These are phyloP conservation scores for Geodia barretti DNA, from an alignment of 37 sponge, comb jelly and placozoan genomes.

Conservation along the genomic window DNA sequence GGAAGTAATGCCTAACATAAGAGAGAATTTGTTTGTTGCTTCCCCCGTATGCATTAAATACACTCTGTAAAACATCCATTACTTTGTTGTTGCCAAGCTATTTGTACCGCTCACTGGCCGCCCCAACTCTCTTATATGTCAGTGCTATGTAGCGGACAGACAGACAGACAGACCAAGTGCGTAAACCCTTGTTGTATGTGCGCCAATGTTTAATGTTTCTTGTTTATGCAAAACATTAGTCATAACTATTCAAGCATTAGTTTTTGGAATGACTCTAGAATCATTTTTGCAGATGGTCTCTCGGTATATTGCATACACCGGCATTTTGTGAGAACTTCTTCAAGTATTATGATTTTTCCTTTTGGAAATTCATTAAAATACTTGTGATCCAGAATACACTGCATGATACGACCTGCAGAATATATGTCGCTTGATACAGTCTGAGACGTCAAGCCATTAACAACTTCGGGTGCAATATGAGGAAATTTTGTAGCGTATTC, in stretches of 20 bases:
- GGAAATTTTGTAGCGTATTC: background rate
- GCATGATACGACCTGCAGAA: conserved; percentile 7
- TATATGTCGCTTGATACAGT: conserved; percentile 25
- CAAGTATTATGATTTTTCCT: background rate
- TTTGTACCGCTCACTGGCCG: no score
- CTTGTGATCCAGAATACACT: background rate
- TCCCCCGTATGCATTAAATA: conserved; percentile 35
- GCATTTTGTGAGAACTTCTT: conserved; percentile 3
- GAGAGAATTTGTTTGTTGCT: conserved; percentile 42
- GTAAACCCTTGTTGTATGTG: no score
- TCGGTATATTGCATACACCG: background rate
- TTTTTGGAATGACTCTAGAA: background rate
- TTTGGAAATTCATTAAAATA: background rate
- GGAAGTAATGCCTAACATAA: background rate
- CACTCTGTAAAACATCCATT: background rate
- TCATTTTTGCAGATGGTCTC: background rate
- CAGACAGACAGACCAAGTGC: no score
- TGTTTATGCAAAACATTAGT: background rate
- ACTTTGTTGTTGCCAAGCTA: background rate
- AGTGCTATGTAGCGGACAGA: no score
- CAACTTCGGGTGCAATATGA: conserved; percentile 25
- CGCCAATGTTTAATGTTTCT: no score
- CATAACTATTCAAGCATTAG: background rate
- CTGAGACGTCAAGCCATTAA: conserved; percentile 5
- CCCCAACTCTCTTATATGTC: no score